These are phyloP conservation scores for Thalassarche chlororhynchos DNA, from an alignment of 2,113 vertebrate genomes.

Conservation along the genomic window DNA sequence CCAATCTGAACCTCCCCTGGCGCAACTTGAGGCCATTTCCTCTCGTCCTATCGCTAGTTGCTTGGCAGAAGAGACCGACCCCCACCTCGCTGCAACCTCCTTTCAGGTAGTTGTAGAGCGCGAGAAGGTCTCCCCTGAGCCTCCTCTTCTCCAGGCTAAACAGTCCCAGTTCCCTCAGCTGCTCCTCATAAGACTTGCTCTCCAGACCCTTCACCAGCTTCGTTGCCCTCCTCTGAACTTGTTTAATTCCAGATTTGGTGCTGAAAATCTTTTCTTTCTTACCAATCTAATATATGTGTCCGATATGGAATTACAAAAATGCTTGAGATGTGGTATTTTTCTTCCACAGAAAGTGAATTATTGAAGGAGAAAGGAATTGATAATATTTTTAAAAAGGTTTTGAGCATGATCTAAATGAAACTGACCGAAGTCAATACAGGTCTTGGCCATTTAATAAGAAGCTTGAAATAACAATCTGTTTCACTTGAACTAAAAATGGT, in stretches of 20 bases:
- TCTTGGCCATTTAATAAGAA: neutral
- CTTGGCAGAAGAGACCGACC: too few relatives aligned
- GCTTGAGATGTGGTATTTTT: neutral
- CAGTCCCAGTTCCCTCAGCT: too few relatives aligned
- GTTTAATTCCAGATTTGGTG: neutral
- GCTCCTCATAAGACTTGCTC: too few relatives aligned
- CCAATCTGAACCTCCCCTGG: too few relatives aligned
- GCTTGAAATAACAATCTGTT: neutral
- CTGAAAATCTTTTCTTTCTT: neutral
- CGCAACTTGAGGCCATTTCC: too few relatives aligned
- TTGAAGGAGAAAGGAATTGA: neutral
- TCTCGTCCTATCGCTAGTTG: too few relatives aligned
- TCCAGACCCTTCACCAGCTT: too few relatives aligned
- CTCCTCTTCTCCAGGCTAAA: too few relatives aligned
- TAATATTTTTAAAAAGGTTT: neutral
- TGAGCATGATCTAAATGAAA: neutral
- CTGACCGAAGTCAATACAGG: neutral
- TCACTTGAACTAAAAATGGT: neutral
- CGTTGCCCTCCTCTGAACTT: too few relatives aligned
- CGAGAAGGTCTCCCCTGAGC: too few relatives aligned
- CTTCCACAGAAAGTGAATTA: neutral
- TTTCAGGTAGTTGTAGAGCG: too few relatives aligned
- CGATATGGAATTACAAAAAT: neutral
- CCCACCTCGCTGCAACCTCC: too few relatives aligned
- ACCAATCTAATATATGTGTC: neutral